Evolutionary conservation across 2,888 invertebrate genomes (phyloP), one percentile per base, ranked within the genome.

Genomic region (Caenorhabditis becei): DNA sequence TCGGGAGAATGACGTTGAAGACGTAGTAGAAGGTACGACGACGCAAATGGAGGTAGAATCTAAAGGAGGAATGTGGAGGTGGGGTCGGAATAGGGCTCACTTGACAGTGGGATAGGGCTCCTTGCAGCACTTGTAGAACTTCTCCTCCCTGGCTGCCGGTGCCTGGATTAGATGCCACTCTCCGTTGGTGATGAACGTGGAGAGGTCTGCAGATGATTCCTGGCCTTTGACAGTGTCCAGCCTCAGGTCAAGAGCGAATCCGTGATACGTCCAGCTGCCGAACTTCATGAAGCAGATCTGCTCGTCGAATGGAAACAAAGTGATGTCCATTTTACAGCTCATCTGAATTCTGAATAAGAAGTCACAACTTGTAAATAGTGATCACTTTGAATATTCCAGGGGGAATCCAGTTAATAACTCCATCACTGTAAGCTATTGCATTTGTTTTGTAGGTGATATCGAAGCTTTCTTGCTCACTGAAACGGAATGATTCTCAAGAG

Each of bases 241-340:
- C 59, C 85, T 80, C 91, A 99, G 94, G 93, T 98, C 97, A 93
- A 99, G 94, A 95, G 89, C 88, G 7, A 88, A 86, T 1, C 97
- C 97, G 92, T 97, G 96, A 93, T 97, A 97, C 87, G 97, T 97
- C 98, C 98, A 98, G 92, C 97, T 97, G 91, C 98, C 98, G 92
- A 98, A 98, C 93, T 89, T 83, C 78, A 89, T 71, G 44, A 79
- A 84, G 28, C 85, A 85, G n/a, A 82, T 82, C 61, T 87, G 87
- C 53, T 86, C 85, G 53, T 88, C 87, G 56, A 88, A 88, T 0
- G 87, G 87, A 66, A 88, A 88, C 67, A 84, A 67, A 0, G 84
- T 86, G 28, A 87, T 86, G 58, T 87, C 87, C 85, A 87, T 87
- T 75, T 87, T 86, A 65, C 85, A 86, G 10, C 84, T 83, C 11